phyloP scores from a whole-genome alignment of 64 coral and sea anemone species.

The Dendronephthya gigantea region DNA sequence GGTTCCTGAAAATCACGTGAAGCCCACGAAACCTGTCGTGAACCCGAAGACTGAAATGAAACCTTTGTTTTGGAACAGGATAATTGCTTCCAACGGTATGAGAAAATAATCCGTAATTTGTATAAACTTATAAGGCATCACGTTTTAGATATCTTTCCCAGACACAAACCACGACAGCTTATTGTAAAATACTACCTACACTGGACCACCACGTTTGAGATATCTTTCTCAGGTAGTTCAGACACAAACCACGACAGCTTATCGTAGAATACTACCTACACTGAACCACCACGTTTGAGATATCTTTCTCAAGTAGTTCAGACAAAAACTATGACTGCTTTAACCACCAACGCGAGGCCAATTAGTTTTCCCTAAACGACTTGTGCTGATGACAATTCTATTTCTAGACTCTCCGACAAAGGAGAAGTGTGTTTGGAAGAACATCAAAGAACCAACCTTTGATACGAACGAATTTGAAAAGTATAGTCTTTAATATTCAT shows the following conservation, averaged over 20 bases:
- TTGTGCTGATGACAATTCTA: not conserved
- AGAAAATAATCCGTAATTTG: not conserved
- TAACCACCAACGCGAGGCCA: not conserved
- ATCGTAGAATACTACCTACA: too few species aligned
- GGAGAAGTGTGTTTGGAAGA: slow-evolving; percentile 62
- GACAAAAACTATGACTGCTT: too few species aligned
- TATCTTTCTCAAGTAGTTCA: too few species aligned
- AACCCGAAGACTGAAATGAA: slow-evolving; percentile 61
- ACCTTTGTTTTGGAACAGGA: slow-evolving; percentile 99
- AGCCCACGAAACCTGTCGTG: slow-evolving; percentile 67
- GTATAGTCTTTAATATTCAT: too few species aligned
- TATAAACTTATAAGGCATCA: too few species aligned
- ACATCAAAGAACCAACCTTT: slow-evolving; percentile 63
- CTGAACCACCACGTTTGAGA: too few species aligned
- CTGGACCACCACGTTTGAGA: too few species aligned
- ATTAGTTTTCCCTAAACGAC: not conserved
- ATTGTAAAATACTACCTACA: too few species aligned
- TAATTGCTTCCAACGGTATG: slow-evolving; percentile 43
- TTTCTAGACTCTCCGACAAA: not conserved
- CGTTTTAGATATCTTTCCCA: too few species aligned
- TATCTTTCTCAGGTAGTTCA: too few species aligned
- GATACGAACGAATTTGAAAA: slow-evolving; percentile 80
- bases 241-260: too few species aligned
- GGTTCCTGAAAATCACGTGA: not conserved
- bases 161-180: too few species aligned